Evolutionary conservation across 1,140 invertebrate genomes (phyloP), one percentile per base, ranked within the genome.

Genomic region (Calosoma granatense): DNA sequence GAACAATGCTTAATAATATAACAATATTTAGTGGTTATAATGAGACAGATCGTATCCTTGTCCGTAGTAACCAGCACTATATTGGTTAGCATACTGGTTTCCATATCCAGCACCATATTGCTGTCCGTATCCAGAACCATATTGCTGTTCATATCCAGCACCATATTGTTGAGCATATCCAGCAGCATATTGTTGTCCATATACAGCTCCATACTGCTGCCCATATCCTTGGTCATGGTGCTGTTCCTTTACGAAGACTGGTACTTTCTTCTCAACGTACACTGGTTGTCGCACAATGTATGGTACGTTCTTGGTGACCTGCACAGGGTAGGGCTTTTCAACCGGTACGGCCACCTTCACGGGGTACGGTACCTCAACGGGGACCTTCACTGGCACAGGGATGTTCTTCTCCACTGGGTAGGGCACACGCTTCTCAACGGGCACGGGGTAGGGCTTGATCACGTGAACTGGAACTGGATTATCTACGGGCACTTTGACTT

Each of bases 291-390:
- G 6, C 4, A 30, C 14, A 14, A 6, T 6, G n/a, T n/a, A n/a
- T 30, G 26, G 26, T 6, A 30, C 26, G 26, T 30, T 30, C 26
- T 30, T 30, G 26, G 26, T 30, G 4, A 78, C 63, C 39, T 66
- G 71, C 54, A 65, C 52, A 65, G 72, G 47, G 65, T 73, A 65
- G 68, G 65, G 60, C 43, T 64, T 62, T 51, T 68, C 67, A 51
- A 61, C 56, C n/a, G 43, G 59, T 26, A 59, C 52, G 52, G 59
- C 60, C 11, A 59, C 53, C 19, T 61, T 61, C 51, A 71, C 68
- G 41, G 70, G 67, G 36, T 66, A 63, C 26, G 65, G 66, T 36
- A 70, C 66, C 61, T 70, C 70, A 6, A 72, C 69, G 54, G 70
- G 67, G 51, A 30, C 26, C 26, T 30, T 30, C 26, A 30, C 26